Evolutionary conservation across 2,888 invertebrate species (phyloP), one percentile per base, ranked within the genome.

Genomic region (Ametastegia equiseti): DNA sequence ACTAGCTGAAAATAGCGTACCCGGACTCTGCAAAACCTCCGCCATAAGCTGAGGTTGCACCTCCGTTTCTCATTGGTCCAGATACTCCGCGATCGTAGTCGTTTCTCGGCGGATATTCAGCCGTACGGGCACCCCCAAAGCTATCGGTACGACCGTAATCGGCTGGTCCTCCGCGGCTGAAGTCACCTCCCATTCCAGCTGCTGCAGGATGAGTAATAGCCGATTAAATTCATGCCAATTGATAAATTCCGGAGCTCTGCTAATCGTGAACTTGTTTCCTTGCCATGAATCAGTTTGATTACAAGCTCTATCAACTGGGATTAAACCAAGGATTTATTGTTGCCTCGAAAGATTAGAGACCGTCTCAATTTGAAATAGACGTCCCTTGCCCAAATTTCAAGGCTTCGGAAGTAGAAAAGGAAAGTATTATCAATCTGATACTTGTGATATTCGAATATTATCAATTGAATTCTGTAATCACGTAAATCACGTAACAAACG

Each of bases 51-150:
- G 89, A 89, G 0, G 90, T 89, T 11, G 89, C 89, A 65, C 90
- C 90, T 47, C 92, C 92, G 73, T 92, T 92, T 83, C 92, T 88
- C 90, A 91, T 92, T 5, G 91, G 91, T 42, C 91, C 91, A 15
- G 90, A 87, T 7, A 90, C 87, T 36, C 86, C 87, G 50, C 92
- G 90, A 80, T 92, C 91, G 81, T 92, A 91, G 81, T 91, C 92
- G 77, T 86, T 90, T 84, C 91, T 88, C 15, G 91, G 88, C 30
- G 90, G 86, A 78, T 91, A 91, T 81, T 91, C 91, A 50, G 90
- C 90, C 9, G 90, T 87, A n/a, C 92, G 88, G 47, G 88, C 88
- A 30, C 89, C 87, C 27, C 89, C 89, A 71, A 91, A 92, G 81
- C 87, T 91, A 82, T 92, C 92, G 9, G 90, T 90, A 6, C 91